These are phyloP conservation scores for Atrina japonica DNA, from an alignment of 2,888 invertebrate genomes.

Conservation along the genomic window DNA sequence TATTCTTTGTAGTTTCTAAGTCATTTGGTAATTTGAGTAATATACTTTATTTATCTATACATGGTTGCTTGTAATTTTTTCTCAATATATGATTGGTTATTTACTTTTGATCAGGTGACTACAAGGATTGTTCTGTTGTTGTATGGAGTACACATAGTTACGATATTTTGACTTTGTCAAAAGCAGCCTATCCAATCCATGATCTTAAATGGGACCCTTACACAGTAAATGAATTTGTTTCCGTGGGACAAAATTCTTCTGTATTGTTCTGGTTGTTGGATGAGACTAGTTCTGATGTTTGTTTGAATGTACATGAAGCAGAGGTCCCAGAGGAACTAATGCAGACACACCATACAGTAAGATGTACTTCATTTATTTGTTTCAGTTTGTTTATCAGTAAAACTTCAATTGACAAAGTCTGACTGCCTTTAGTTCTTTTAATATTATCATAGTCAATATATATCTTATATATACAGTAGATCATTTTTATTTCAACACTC, in stretches of 20 bases:
- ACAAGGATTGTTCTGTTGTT: slow-evolving; percentile 72
- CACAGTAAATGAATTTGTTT: slow-evolving; percentile 78
- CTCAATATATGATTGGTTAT: too few species aligned
- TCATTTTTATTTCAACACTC: too few species aligned
- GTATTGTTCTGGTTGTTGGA: slow-evolving; percentile 79
- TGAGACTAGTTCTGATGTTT: slow-evolving; percentile 66
- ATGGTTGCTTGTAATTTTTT: too few species aligned
- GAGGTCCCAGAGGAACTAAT: slow-evolving; percentile 75
- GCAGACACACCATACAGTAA: slow-evolving; percentile 59
- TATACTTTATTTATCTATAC: too few species aligned
- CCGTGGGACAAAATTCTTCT: slow-evolving; percentile 74
- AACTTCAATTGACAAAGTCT: too few species aligned
- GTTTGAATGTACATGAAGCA: slow-evolving; percentile 76
- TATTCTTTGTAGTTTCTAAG: too few species aligned
- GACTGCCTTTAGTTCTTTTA: too few species aligned
- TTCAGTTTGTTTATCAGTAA: neutral
- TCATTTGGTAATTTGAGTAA: too few species aligned
- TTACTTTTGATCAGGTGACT: slow-evolving; percentile 76
- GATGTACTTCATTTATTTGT: neutral
- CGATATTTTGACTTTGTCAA: slow-evolving; percentile 69
- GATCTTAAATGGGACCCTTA: slow-evolving; percentile 77
- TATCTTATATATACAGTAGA: too few species aligned
- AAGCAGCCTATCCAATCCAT: slow-evolving; percentile 73
- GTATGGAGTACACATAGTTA: slow-evolving; percentile 76
- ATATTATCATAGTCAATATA: too few species aligned